Base-by-base conservation (phyloP, 2,113 vertebrate species). In the Typhlomys cinereus region DNA sequence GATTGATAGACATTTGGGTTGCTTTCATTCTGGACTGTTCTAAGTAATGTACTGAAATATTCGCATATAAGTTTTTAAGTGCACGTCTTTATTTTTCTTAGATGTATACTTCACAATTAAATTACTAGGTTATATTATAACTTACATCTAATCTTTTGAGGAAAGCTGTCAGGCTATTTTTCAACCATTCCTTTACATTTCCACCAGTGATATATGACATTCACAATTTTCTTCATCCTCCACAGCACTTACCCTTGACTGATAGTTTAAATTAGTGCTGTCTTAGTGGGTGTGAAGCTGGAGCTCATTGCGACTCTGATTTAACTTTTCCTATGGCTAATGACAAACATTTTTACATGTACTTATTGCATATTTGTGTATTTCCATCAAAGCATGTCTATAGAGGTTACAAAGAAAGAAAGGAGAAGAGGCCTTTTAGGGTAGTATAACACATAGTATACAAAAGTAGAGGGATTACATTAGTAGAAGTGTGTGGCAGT, bases 191-290 rank as follows among this genome's bases (percentile, higher is more conserved):
- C 66, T 85, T 80, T 61, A 9, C 21, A 67, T 85, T 61, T 4
- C 41, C 5, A 66, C 4, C 6, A 59, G 70, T 17, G 25, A 25
- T 29, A 31, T 36, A 41, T 23, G 5, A 79, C 27, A 8, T 4
- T 34, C 83, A 21, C 66, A 89, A 71, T 94, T 79, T 54, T 90
- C 52, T n/a, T 92, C 54, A 36, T 84, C 36, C 2, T 80, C 12
- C 59, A 36, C 61, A 71, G 39, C 20, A 29, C 7, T 64, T 66
- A 20, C 59, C 85, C 20, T 81, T 76, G 21, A 57, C 50, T 71
- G 29, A 52, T n/a, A 54, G n/a, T 85, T 67, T 75, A 85, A 78
- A 74, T 83, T 75, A 85, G 1, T 71, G 23, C 59, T 69, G 69
- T 34, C 29, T 15, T 57, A 18, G 7, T 85, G 41, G 9, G 5